These are phyloP conservation scores for Listrodromus nycthemerus DNA, from an alignment of 2,888 invertebrate species.

Conservation along the genomic window DNA sequence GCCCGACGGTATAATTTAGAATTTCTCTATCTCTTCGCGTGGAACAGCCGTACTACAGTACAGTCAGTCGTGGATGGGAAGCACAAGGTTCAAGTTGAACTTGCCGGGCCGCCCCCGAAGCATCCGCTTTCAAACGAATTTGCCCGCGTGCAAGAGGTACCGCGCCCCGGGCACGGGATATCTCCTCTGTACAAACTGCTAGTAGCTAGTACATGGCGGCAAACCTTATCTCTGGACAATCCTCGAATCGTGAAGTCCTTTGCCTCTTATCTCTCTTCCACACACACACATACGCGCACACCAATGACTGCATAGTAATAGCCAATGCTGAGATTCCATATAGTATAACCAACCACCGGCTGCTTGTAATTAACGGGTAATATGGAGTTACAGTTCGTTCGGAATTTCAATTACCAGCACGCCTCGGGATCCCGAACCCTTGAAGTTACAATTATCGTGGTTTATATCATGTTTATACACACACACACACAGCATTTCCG, in stretches of 20 bases:
- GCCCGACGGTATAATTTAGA: conserved; percentile 70
- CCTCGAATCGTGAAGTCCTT: conserved; percentile 40
- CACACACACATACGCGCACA: neutral
- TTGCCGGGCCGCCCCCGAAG: conserved; percentile 23
- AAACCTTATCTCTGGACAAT: conserved; percentile 53
- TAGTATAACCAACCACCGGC: conserved; percentile 10
- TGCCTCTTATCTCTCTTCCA: conserved; percentile 35
- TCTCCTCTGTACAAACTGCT: conserved; percentile 18
- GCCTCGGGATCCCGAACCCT: conserved; percentile 31
- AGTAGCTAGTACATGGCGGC: conserved; percentile 18
- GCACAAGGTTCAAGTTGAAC: conserved; percentile 33
- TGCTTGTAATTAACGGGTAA: conserved; percentile 55
- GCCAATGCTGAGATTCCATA: neutral
- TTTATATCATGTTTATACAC: conserved; percentile 1
- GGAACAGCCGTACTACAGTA: conserved; percentile 1
- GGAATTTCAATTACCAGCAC: conserved; percentile 58
- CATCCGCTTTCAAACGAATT: conserved; percentile 56
- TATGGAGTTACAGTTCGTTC: conserved; percentile 52
- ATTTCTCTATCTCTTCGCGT: conserved; percentile 67
- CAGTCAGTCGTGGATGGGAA: neutral
- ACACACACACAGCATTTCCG: neutral
- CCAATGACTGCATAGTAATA: neutral
- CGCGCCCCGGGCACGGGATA: neutral
- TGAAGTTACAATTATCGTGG: conserved; percentile 39
- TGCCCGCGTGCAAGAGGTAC: conserved; percentile 28